A percentile compares a stretch with the other conserved stretches of the same genome.
These are phyloP conservation scores for Yoshiicerus persimilis DNA, from an alignment of 1,140 invertebrate genomes.

Conservation along the genomic window DNA sequence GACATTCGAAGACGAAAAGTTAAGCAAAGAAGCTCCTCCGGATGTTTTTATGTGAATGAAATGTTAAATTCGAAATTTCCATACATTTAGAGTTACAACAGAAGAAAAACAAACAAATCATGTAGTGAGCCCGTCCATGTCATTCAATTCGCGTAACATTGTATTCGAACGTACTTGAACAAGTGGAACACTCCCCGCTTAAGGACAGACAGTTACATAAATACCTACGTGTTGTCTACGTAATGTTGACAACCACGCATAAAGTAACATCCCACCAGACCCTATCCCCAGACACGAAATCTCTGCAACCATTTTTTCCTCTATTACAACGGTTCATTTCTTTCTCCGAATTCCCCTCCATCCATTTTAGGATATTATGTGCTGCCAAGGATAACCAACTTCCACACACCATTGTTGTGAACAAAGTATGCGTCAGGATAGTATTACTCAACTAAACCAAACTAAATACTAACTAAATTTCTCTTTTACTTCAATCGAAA, in stretches of 20 bases:
- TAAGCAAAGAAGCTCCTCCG: constrained; percentile 45
- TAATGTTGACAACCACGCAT: neutral
- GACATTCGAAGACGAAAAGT: constrained; percentile 47
- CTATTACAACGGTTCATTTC: neutral
- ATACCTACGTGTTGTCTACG: neutral
- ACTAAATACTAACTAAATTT: neutral
- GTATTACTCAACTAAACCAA: neutral
- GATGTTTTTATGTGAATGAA: constrained; percentile 45
- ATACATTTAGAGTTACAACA: neutral
- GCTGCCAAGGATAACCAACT: neutral
- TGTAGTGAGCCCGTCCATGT: constrained; percentile 13
- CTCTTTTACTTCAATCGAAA: neutral
- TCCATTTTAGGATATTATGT: neutral
- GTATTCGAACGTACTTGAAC: neutral
- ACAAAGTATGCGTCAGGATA: neutral
- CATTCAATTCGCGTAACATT: neutral
- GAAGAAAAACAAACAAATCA: neutral
- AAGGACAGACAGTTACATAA: neutral
- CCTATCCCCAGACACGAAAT: neutral
- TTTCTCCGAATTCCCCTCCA: neutral
- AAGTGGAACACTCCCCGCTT: neutral
- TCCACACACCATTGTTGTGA: neutral
- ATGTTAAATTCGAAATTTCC: neutral
- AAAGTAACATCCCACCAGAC: neutral
- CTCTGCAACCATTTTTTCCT: neutral